Evolutionary conservation across 2,113 vertebrate genomes (phyloP), one percentile per base, ranked within the genome.

Genomic region (Formicarius rufipectus): DNA sequence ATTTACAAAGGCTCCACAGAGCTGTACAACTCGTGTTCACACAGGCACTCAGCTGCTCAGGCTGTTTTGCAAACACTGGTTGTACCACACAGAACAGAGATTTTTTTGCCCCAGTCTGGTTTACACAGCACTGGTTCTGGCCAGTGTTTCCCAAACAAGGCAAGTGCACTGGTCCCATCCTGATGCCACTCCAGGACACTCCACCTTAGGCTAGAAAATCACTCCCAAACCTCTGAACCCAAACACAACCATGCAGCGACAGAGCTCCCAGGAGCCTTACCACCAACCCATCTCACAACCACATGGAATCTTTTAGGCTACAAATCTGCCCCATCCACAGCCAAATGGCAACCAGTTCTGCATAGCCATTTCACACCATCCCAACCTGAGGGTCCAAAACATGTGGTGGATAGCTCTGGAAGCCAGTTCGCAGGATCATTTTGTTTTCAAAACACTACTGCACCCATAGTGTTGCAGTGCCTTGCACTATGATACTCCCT

Each of bases 1-100:
- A 20, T 20, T 93, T 9, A 55, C 77, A 49, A 72, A 53, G 84
- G 76, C 84, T 86, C 60, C 4, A 13, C 44, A 47, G 60, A 81
- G 73, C 3, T 0, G 9, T 44, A 82, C 73, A 84, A 72, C 5
- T 72, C 14, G 4, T 15, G 60, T n/a, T 92, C 89, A 75, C 89
- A 66, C 60, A 72, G 56, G 72, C 84, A 35, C 58, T 66, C 8
- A 0, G 74, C 89, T 77, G 82, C 90, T 89, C 42, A 7, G 82
- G 85, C 81, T 95, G 75, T 89, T 94, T 87, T 91, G 91, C 84
- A 96, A 94, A 94, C 93, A 88, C 2, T 52, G 47, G 28, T 1
- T 59, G 85, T 85, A 96, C 52, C 47, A 59, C 30, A 40, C 14
- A 44, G 78, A 83, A 87, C 0, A 0, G 68, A 83, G 75, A 47